Conservation (phyloP, 2,797 vertebrate species). For the Tachyglossus aculeatus region DNA sequence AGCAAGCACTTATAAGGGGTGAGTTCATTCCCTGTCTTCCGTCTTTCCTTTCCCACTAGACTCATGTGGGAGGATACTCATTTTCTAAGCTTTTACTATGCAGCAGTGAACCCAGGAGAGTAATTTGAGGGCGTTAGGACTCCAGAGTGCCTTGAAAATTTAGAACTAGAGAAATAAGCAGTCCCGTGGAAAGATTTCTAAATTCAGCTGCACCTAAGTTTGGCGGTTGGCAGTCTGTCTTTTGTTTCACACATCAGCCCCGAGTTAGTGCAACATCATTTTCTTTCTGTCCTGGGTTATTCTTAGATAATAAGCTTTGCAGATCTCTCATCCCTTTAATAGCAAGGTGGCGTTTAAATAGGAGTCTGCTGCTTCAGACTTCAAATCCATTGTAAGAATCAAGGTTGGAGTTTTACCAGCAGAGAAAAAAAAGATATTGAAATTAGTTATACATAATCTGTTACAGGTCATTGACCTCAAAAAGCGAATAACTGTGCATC, state of each 20-base stretch:
- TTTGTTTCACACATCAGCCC: slow-evolving; percentile 16
- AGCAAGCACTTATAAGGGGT: slow-evolving; percentile 2
- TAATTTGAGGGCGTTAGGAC: slow-evolving; percentile 5
- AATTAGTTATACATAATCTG: neutral
- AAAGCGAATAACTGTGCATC: neutral
- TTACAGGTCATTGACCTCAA: neutral
- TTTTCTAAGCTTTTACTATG: slow-evolving; percentile 43
- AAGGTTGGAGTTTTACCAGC: neutral
- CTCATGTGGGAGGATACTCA: slow-evolving; percentile 31
- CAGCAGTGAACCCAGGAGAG: slow-evolving; percentile 1
- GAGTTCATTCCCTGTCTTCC: slow-evolving; percentile 37
- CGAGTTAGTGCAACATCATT: neutral
- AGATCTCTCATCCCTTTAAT: neutral
- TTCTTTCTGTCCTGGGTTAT: slow-evolving; percentile 19
- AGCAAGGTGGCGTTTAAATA: neutral
- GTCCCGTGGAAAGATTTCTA: neutral
- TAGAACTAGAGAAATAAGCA: slow-evolving; percentile 19
- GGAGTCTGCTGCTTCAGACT: neutral
- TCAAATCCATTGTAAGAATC: neutral
- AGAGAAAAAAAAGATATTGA: neutral
- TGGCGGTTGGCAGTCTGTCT: neutral
- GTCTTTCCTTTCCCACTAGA: slow-evolving; percentile 18
- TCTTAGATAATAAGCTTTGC: neutral
- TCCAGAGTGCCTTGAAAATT: slow-evolving; percentile 40
- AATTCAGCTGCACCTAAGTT: neutral